Percentiles rank a stretch among this genome's conserved stretches.
Conservation (phyloP, 2,113 vertebrate genomes). For the Podiceps cristatus region DNA sequence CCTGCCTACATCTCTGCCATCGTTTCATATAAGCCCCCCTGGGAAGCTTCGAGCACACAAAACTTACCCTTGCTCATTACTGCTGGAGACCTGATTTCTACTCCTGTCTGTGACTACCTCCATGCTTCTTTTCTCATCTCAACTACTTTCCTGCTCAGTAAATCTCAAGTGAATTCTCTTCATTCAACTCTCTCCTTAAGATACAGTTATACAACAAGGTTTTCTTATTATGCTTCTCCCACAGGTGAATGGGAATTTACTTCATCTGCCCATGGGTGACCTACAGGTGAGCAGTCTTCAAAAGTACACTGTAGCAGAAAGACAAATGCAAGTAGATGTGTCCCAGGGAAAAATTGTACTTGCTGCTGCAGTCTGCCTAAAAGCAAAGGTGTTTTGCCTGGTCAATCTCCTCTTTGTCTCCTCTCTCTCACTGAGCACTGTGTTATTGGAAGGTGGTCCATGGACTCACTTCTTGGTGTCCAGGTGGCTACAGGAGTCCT, state of each 20-base stretch:
- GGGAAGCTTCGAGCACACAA: background rate
- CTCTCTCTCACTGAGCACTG: background rate
- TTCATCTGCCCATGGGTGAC: background rate
- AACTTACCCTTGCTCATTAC: background rate
- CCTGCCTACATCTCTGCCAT: conserved; percentile 23
- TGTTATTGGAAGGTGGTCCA: background rate
- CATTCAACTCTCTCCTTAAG: background rate
- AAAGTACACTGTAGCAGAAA: background rate
- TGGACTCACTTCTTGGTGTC: background rate
- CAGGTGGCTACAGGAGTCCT: background rate
- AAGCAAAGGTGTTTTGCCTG: background rate
- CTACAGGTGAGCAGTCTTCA: background rate
- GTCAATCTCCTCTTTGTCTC: background rate
- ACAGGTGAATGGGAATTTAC: background rate
- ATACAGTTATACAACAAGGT: background rate
- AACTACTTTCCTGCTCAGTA: background rate
- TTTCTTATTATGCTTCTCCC: background rate
- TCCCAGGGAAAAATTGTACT: background rate
- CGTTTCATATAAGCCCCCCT: background rate
- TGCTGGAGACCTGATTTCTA: background rate
- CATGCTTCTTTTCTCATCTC: background rate
- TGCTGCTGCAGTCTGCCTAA: background rate
- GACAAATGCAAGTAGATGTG: background rate
- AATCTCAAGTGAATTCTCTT: background rate
- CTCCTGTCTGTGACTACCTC: background rate